These are phyloP conservation scores for Forpus xanthops DNA, from an alignment of 2,797 vertebrate genomes.

Conservation along the genomic window DNA sequence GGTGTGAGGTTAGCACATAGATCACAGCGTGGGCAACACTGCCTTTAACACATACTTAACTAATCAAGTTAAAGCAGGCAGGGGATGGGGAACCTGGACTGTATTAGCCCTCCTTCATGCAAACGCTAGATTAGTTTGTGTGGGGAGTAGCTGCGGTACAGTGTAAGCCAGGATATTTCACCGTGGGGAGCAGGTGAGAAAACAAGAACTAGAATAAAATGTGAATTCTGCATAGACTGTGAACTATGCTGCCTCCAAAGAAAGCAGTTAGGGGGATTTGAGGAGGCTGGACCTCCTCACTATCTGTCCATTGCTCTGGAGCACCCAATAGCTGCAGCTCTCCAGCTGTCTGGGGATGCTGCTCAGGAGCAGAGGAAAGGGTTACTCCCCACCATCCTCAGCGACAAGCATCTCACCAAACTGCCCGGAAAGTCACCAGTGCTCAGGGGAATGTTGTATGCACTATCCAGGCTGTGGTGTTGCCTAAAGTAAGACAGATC, in stretches of 20 bases:
- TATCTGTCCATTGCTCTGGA: background rate
- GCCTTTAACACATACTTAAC: background rate
- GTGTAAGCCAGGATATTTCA: background rate
- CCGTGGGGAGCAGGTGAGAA: background rate
- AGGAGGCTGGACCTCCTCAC: background rate
- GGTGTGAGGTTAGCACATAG: conserved; percentile 31
- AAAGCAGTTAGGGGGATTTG: background rate
- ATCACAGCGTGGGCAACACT: background rate
- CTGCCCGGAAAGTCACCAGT: background rate
- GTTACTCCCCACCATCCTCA: background rate
- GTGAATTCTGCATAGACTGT: accelerated
- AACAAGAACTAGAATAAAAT: background rate
- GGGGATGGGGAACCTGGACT: background rate
- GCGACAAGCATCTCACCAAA: background rate
- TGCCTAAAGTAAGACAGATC: background rate
- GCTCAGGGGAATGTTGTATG: background rate
- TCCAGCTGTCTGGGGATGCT: background rate
- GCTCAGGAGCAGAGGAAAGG: background rate
- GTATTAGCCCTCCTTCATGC: background rate
- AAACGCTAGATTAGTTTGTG: accelerated
- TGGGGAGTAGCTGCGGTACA: background rate
- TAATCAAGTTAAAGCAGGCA: background rate
- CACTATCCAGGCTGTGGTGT: background rate
- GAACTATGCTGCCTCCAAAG: background rate
- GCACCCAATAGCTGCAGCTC: background rate